These are phyloP conservation scores for Phocoena sinus DNA, from an alignment of 2,113 vertebrate species.

Conservation along the genomic window DNA sequence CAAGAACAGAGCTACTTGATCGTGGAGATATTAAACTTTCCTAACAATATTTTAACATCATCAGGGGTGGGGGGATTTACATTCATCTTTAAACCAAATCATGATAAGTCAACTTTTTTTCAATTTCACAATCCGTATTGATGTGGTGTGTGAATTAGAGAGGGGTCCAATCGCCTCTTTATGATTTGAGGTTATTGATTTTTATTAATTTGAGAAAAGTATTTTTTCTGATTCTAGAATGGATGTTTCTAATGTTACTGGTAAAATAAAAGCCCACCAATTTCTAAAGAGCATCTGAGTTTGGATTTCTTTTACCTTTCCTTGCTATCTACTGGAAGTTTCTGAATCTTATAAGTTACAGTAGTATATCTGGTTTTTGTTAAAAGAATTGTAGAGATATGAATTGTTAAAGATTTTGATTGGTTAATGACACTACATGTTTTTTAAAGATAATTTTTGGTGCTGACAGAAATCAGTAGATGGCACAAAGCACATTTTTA, in stretches of 20 bases:
- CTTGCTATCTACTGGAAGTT: neutral
- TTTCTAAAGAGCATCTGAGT: slow-evolving; percentile 3
- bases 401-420: slow-evolving; percentile 5
- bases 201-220: neutral
- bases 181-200: neutral
- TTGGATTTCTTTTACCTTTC: neutral
- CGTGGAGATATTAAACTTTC: neutral
- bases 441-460: slow-evolving; percentile 11
- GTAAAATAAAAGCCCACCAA: neutral
- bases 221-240: neutral
- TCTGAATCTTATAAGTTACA: neutral
- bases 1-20: neutral
- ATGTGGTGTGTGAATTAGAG: neutral
- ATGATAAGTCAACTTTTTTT: neutral
- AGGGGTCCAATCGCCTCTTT: neutral
- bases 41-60: neutral
- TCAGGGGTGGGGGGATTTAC: neutral
- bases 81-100: neutral
- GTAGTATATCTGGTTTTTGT: neutral
- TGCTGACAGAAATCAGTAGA: neutral
- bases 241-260: neutral
- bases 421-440: neutral
- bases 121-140: neutral
- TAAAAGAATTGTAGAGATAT: neutral
- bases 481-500: neutral